These are phyloP conservation scores for Papilio xuthus DNA, from an alignment of 1,140 invertebrate species.

Conservation along the genomic window DNA sequence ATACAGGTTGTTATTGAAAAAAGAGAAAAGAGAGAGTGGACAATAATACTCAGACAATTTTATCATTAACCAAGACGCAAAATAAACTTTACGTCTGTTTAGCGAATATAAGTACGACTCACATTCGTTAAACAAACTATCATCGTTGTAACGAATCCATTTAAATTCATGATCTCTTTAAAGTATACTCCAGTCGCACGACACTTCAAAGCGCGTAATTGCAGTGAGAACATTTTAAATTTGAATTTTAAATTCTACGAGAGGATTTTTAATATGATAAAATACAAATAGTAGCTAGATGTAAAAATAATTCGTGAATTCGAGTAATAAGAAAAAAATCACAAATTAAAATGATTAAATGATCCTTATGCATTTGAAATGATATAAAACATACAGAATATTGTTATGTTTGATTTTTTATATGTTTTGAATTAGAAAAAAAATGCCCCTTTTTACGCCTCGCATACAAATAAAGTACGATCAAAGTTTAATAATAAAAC, in stretches of 20 bases:
- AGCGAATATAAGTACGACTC: not conserved
- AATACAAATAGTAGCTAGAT: not conserved
- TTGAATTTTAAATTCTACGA: conserved; percentile 16
- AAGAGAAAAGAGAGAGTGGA: not conserved
- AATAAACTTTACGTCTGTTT: not conserved
- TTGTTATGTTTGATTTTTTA: no score
- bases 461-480: no score
- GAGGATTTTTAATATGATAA: not conserved
- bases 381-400: no score
- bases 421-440: no score
- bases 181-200: conserved; percentile 9
- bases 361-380: no score
- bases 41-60: not conserved
- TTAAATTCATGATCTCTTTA: conserved; percentile 19
- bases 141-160: not conserved
- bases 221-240: conserved; percentile 21
- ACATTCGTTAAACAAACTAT: conserved; percentile 6
- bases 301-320: not conserved
- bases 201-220: conserved; percentile 17
- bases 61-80: no score
- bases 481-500: no score
- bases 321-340: not conserved
- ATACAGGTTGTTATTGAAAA: no score
- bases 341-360: not conserved
- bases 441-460: no score